phyloP scores from a whole-genome alignment of 1,140 invertebrate genomes.

The Penaeus japonicus region DNA sequence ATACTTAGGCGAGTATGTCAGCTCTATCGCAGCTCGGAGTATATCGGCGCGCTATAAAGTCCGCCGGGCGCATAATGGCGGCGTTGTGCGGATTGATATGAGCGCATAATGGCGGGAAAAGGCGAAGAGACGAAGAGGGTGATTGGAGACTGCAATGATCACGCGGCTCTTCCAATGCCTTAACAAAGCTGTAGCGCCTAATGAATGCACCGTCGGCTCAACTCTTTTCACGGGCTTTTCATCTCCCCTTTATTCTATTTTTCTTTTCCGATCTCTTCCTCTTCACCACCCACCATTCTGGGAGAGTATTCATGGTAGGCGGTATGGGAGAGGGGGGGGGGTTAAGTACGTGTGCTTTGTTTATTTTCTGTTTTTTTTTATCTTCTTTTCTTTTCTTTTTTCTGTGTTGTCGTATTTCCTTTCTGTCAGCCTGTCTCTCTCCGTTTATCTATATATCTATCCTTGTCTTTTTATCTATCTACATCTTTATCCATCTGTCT shows the following conservation, averaged over 20 bases:
- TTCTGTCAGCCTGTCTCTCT: neutral
- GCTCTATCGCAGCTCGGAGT: neutral
- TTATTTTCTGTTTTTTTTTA: too few relatives aligned
- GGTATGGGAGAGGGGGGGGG: neutral
- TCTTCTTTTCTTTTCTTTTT: neutral
- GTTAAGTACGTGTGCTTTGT: too few relatives aligned
- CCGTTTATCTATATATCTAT: neutral
- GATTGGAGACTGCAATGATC: neutral
- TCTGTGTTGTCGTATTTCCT: neutral
- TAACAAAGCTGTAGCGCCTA: too few relatives aligned
- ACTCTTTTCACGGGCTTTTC: too few relatives aligned
- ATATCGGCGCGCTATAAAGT: neutral
- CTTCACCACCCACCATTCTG: too few relatives aligned
- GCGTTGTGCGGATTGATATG: too few relatives aligned
- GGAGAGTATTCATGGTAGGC: neutral
- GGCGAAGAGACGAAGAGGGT: neutral
- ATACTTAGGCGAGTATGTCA: neutral
- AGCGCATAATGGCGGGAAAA: neutral
- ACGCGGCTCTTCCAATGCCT: neutral
- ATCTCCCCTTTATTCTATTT: too few relatives aligned
- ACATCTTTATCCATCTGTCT: neutral
- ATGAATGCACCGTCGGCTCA: too few relatives aligned
- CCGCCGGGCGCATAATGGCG: neutral
- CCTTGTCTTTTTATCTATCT: neutral
- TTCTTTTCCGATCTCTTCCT: too few relatives aligned